phyloP scores from a whole-genome alignment of 2,888 invertebrate species.

The Lobophora halterata region DNA sequence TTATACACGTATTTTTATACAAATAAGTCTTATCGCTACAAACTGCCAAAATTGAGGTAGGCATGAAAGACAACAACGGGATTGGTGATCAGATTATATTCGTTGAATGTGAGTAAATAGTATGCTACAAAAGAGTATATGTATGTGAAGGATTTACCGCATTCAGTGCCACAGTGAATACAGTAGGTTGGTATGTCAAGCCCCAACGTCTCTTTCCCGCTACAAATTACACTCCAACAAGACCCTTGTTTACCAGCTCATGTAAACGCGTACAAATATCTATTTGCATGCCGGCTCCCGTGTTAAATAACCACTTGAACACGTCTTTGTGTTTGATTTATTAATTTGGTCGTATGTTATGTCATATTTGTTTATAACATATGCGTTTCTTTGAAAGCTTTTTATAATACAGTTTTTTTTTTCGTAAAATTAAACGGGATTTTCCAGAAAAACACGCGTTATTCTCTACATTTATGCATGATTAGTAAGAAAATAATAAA shows the following conservation, averaged over 20 bases:
- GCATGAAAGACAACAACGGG: too few species aligned
- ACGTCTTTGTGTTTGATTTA: conserved; percentile 31
- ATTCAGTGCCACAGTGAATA: not conserved
- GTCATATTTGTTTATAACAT: conserved; percentile 27
- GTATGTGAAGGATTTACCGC: not conserved
- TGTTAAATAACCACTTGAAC: conserved; percentile 32
- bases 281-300: conserved; percentile 30
- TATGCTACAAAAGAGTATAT: too few species aligned
- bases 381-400: conserved; percentile 18
- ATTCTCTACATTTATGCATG: too few species aligned
- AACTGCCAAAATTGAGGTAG: too few species aligned
- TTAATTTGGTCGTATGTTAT: conserved; percentile 29
- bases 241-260: conserved; percentile 22
- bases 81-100: too few species aligned
- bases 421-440: too few species aligned
- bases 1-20: too few species aligned
- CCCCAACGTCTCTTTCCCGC: conserved; percentile 12
- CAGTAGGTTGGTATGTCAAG: not conserved
- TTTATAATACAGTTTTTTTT: too few species aligned
- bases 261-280: conserved; percentile 27
- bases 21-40: too few species aligned
- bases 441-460: too few species aligned
- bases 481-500: too few species aligned
- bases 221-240: conserved; percentile 16
- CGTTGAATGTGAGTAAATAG: too few species aligned